Evolutionary conservation across 2,888 invertebrate genomes (phyloP).

Genomic region (Rhimphoctona megacephalus): DNA sequence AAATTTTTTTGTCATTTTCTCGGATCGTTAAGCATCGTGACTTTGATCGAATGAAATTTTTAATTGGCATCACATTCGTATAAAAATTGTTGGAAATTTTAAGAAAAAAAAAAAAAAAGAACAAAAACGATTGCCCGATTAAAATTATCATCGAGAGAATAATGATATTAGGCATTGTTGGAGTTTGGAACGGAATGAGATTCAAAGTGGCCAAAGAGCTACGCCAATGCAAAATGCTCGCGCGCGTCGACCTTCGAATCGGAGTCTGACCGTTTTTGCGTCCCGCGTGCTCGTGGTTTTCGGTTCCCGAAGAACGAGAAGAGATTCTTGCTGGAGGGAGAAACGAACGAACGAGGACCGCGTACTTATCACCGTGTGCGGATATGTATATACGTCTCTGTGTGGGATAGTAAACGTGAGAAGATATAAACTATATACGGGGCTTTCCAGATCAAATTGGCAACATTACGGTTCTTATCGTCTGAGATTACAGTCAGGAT

Average conservation of each 20-base stretch:
- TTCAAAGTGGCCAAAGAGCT: constrained; percentile 68
- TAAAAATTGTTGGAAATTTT: background rate
- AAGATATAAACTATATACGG: constrained; percentile 47
- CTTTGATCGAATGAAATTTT: constrained; percentile 2
- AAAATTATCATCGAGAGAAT: background rate
- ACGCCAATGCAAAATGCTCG: constrained; percentile 80
- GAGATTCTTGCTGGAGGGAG: constrained; percentile 63
- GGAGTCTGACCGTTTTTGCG: constrained; percentile 82
- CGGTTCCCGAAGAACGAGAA: constrained; percentile 67
- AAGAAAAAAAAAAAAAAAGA: background rate
- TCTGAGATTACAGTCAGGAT: background rate
- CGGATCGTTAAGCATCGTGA: background rate
- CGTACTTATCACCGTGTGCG: constrained; percentile 42
- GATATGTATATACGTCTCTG: constrained; percentile 32
- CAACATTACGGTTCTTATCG: background rate
- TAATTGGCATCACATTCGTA: background rate
- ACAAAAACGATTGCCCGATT: background rate
- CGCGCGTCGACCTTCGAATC: constrained; percentile 81
- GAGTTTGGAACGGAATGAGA: constrained; percentile 25
- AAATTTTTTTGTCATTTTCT: background rate
- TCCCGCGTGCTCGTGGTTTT: constrained; percentile 70
- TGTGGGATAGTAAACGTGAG: constrained; percentile 52
- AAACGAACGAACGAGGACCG: constrained; percentile 57
- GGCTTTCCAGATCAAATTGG: constrained; percentile 17
- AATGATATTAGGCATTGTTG: background rate